These are phyloP conservation scores for Megaceryle maxima DNA, from an alignment of 2,113 vertebrate genomes.

Conservation along the genomic window DNA sequence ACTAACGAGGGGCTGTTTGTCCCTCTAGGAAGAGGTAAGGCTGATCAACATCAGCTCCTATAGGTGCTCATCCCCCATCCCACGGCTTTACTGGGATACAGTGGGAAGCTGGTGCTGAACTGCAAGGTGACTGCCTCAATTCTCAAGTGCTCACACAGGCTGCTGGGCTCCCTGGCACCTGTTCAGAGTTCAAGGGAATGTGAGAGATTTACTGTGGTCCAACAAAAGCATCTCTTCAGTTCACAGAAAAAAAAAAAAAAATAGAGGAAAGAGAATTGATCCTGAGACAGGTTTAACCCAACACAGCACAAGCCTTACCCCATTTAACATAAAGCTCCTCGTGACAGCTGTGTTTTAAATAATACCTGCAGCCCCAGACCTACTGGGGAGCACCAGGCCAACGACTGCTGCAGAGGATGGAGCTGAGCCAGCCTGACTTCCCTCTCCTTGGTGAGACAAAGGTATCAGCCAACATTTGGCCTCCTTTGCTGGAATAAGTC, in stretches of 20 bases:
- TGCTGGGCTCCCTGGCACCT: not conserved
- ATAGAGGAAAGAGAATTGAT: not conserved
- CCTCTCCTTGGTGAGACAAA: fast-evolving
- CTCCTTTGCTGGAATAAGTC: not conserved
- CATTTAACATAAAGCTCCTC: not conserved
- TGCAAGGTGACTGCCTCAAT: not conserved
- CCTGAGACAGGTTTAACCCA: not conserved
- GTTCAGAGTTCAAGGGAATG: fast-evolving
- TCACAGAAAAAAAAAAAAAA: not conserved
- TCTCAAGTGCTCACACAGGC: not conserved
- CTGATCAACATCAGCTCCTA: not conserved
- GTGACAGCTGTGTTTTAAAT: fast-evolving
- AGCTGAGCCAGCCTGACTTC: not conserved
- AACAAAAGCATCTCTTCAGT: not conserved
- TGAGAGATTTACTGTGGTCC: fast-evolving
- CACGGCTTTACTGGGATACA: not conserved
- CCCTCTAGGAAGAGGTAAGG: not conserved
- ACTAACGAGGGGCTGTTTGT: fast-evolving
- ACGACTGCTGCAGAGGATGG: not conserved
- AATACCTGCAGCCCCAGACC: not conserved
- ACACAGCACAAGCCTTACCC: not conserved
- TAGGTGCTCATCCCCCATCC: not conserved
- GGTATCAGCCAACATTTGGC: fast-evolving
- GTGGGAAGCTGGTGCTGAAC: not conserved
- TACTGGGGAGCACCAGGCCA: not conserved